phyloP scores from a whole-genome alignment of 2,113 vertebrate species.

The Dascyllus trimaculatus region DNA sequence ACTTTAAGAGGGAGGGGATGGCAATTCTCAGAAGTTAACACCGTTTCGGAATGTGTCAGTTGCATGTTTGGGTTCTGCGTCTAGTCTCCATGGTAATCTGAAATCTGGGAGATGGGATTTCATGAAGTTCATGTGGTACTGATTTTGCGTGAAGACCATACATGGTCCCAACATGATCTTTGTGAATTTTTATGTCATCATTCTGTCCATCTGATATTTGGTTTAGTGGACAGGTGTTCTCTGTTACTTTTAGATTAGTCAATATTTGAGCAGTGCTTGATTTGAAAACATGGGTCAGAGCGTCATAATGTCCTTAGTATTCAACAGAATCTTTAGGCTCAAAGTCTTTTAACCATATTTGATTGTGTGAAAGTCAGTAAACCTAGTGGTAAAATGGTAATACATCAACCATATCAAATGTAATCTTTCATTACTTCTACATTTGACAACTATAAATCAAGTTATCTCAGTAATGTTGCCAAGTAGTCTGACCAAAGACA shows the following conservation, averaged over 20 bases:
- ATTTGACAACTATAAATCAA: too few relatives aligned
- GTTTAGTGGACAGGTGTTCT: slow-evolving; percentile 58
- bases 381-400: slow-evolving; percentile 22
- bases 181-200: slow-evolving; percentile 50
- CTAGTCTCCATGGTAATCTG: slow-evolving; percentile 57
- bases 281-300: slow-evolving; percentile 56
- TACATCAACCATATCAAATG: slow-evolving; percentile 34
- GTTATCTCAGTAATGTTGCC: background rate
- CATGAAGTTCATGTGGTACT: slow-evolving; percentile 48
- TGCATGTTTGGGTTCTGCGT: slow-evolving; percentile 68
- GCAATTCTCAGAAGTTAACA: slow-evolving; percentile 57
- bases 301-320: slow-evolving; percentile 15
- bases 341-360: slow-evolving; percentile 28
- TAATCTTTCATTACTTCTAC: slow-evolving; percentile 11
- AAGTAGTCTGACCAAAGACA: slow-evolving; percentile 1
- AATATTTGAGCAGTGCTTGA: slow-evolving; percentile 45
- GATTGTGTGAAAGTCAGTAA: slow-evolving; percentile 29
- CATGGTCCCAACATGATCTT: slow-evolving; percentile 33
- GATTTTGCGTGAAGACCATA: slow-evolving; percentile 60
- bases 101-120: slow-evolving; percentile 40
- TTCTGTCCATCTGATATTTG: slow-evolving; percentile 47
- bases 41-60: slow-evolving; percentile 63
- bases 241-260: slow-evolving; percentile 60
- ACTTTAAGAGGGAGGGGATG: slow-evolving; percentile 47
- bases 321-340: slow-evolving; percentile 19